Base-by-base conservation (phyloP, 2,113 vertebrate genomes). In the Ceratotherium simum region DNA sequence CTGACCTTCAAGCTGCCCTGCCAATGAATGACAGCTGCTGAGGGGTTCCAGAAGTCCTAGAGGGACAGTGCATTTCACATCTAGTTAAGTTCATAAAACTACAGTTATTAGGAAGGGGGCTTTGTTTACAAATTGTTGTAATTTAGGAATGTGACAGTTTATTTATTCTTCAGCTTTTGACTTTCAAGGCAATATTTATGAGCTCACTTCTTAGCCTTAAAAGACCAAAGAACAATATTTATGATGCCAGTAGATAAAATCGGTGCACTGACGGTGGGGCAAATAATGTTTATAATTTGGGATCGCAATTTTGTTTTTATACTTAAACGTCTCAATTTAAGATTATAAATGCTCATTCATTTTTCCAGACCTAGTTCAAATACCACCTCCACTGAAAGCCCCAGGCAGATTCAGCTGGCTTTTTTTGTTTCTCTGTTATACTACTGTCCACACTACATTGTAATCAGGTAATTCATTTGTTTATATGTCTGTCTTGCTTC, bases 261-360 rank as follows among this genome's bases (percentile, higher is more conserved):
- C 31, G 33, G 21, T 60, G 42, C 31, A 10, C 27, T 79, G 65
- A 95, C 27, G 82, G 42, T 36, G 5, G 10, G 64, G 33, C 48
- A 56, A 96, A 94, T 84, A 64, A 79, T 78, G 33, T 78, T 84
- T 96, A 79, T 85, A 95, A 93, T 83, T 92, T 95, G 65, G 67
- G 67, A 56, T 91, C 75, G 92, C 9, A 60, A 14, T 89, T 97
- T 94, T 94, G 29, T 84, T 81, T 85, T 83, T 31, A 89, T 75
- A 95, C 70, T 54, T 82, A 91, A 96, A 95, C 70, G 83, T 65
- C n/a, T 91, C 81, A 62, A 93, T 86, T 97, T 97, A 94, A 96
- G 97, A 84, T 96, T 78, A 13, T 89, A 98, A 82, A 60, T 75
- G 16, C 31, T 78, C 46, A 64, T 92, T 94, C 46, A 73, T 72